Base-by-base conservation (phyloP, 1,140 invertebrate genomes). In the Cydia amplana region DNA sequence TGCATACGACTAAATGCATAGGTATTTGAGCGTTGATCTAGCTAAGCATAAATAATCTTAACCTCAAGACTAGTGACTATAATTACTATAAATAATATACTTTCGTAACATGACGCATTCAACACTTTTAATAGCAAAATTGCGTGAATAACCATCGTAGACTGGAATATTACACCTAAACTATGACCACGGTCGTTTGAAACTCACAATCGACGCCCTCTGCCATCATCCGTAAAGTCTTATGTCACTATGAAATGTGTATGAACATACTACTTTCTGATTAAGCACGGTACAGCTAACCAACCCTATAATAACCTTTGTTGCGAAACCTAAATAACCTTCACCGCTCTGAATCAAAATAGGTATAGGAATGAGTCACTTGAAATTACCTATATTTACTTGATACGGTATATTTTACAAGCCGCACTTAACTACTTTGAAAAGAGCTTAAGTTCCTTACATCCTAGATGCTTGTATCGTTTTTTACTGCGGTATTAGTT, bases 341-440 rank as follows among this genome's bases (percentile, higher is more conserved):
- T 70, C 65, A 70, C 25, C 65, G 55, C 55, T 32, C 18, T 70
- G 65, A 70, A 36, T 70, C 65, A 70, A 70, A 70, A 70, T 70
- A 70, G 65, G 65, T 43, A 36, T 70, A 70, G 65, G 65, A 70
- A 70, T 70, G 65, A 70, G 65, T 70, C 65, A 70, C 65, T 70
- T 70, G 28, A 70, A 43, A 70, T 70, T 70, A 20, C 65, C 28
- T 70, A 70, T 36, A 70, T 70, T 70, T 70, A 70, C 65, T 18
- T 36, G 32, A 70, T 70, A 36, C 65, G 65, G 65, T 70, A 70
- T 70, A 70, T 70, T 70, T 43, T 40, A 32, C 20, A 23, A 20
- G 18, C n/a, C 18, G n/a, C 3, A 55, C 51, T 55, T 23, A 55
- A 5, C 51, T 55, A 55, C 6, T 6, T 20, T 20, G 18, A 60